Percentiles rank a stretch among this genome's conserved stretches.
phyloP scores from a whole-genome alignment of 2,113 vertebrate genomes.

The Halichoeres trimaculatus region DNA sequence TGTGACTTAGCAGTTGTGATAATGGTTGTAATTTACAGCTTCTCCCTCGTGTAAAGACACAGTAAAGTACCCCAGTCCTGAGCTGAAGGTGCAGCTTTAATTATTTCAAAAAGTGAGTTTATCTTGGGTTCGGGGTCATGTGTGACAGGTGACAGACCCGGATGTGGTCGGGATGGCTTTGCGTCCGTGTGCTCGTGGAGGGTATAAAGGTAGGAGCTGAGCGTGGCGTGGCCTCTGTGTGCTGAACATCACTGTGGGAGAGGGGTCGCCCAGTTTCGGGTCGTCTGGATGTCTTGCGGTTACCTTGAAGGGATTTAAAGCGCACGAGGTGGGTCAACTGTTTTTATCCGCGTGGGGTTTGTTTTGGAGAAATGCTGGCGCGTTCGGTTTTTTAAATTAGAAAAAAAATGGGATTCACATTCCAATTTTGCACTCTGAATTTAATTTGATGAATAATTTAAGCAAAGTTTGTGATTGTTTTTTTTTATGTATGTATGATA shows the following conservation, averaged over 20 bases:
- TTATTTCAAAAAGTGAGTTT: background rate
- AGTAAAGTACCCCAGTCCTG: background rate
- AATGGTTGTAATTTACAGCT: too few species aligned
- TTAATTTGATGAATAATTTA: background rate
- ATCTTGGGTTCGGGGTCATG: background rate
- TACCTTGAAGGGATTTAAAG: constrained; percentile 4
- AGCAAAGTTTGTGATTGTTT: background rate
- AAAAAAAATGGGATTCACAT: background rate
- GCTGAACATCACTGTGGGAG: constrained; percentile 31
- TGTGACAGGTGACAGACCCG: constrained; percentile 34
- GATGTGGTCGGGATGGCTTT: constrained; percentile 59
- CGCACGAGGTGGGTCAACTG: constrained; percentile 61
- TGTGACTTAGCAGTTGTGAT: background rate
- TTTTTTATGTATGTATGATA: background rate
- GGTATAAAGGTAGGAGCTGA: constrained; percentile 71
- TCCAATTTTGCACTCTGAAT: rapidly evolving
- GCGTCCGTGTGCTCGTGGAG: background rate
- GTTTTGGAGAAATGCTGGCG: background rate
- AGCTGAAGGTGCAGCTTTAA: background rate
- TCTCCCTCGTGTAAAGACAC: background rate
- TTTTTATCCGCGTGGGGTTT: background rate
- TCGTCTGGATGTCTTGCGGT: constrained; percentile 30
- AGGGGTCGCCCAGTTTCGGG: constrained; percentile 1
- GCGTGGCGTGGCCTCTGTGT: constrained; percentile 27
- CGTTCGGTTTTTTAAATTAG: too few species aligned